Evolutionary conservation across 2,888 invertebrate genomes (phyloP), one percentile per base, ranked within the genome.

Genomic region (Mythimna vitellina): DNA sequence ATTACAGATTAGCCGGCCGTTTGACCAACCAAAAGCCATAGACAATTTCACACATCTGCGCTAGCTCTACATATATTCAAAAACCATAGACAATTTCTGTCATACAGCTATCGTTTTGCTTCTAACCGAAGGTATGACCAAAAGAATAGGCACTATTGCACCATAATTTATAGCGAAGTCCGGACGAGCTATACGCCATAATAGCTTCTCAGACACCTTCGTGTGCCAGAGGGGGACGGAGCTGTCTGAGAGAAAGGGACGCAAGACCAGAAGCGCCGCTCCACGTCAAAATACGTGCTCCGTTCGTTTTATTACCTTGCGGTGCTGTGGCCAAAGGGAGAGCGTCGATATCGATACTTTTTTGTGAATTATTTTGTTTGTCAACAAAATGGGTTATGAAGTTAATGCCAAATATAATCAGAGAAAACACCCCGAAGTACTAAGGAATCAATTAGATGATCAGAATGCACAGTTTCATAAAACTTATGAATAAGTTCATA

Each of bases 221-320:
- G 90, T 86, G 78, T 82, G 95, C 78, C 90, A 38, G 90, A 95
- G 56, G 14, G 92, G 81, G 94, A 95, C 77, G 84, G 57, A 70
- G 82, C 81, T 83, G 91, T 91, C 72, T 57, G 92, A 29, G 81
- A 67, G 92, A 95, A 82, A 10, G 89, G 80, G 94, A 94, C 20
- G 86, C 78, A 79, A 74, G 94, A 95, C 95, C 96, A 96, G 96
- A 96, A 96, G 96, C 96, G 96, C 96, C 96, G 95, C 95, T 95
- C 93, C 92, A 95, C 96, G 96, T 96, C 96, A 96, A 96, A 96
- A 96, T 96, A 96, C 96, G 96, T 95, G 96, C 94, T 93, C 93
- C 94, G 94, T 94, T 96, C 96, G 96, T 96, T 96, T 96, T 96
- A 96, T 96, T 96, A 92, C 95, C 90, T 88, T 88, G 91, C 88